Conservation (phyloP, 92 coral and sea anemone genomes). For the Epizoanthus scotinus region DNA sequence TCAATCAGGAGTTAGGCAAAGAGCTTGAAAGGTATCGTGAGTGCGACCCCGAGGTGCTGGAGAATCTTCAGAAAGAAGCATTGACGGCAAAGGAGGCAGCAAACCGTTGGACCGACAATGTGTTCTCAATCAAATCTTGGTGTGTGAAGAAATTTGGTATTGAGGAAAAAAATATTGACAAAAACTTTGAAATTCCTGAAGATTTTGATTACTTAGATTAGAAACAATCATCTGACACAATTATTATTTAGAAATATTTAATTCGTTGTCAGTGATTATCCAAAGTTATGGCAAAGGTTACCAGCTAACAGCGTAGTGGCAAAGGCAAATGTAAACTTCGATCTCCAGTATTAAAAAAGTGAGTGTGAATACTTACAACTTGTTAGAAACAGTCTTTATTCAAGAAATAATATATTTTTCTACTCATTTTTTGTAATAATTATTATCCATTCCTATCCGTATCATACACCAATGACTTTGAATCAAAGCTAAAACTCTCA, state of each 20-base stretch:
- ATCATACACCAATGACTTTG: no score
- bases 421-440: no score
- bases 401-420: no score
- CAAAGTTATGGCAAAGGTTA: not conserved
- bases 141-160: slow-evolving; percentile 89
- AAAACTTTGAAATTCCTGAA: slow-evolving; percentile 95
- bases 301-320: no score
- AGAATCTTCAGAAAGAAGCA: slow-evolving; percentile 78
- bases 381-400: no score
- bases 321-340: no score
- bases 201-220: slow-evolving; percentile 94
- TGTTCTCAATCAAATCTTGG: slow-evolving; percentile 93
- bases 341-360: no score
- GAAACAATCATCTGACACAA: not conserved
- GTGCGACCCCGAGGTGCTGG: slow-evolving; percentile 94
- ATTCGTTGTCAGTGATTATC: no score
- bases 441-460: no score
- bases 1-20: slow-evolving; percentile 60
- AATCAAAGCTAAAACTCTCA: no score
- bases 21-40: slow-evolving; percentile 79
- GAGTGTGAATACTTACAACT: no score
- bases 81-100: slow-evolving; percentile 84
- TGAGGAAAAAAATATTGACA: slow-evolving; percentile 88
- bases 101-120: slow-evolving; percentile 96
- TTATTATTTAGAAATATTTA: no score